Conservation (phyloP, 1,140 invertebrate species). For the Lepidurus arcticus region DNA sequence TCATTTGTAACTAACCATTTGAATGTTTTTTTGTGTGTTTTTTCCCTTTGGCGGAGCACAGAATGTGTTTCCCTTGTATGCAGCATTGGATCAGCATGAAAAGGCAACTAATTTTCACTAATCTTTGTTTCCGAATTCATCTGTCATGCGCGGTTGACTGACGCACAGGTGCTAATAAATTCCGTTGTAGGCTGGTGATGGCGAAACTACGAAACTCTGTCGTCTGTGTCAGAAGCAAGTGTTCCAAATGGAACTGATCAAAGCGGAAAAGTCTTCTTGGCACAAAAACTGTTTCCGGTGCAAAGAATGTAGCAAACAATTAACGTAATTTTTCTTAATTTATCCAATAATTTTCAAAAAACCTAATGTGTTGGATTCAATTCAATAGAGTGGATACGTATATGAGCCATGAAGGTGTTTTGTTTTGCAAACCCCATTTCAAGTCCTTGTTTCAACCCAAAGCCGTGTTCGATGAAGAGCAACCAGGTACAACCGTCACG, state of each 20-base stretch:
- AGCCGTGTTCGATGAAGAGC: slow-evolving; percentile 63
- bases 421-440: slow-evolving; percentile 92
- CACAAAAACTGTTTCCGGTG: slow-evolving; percentile 90
- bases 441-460: slow-evolving; percentile 86
- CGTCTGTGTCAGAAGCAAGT: slow-evolving; percentile 77
- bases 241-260: slow-evolving; percentile 90
- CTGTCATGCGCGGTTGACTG: not conserved
- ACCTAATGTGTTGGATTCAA: slow-evolving; percentile 36
- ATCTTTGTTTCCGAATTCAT: slow-evolving; percentile 13
- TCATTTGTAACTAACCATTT: not conserved
- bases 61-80: slow-evolving; percentile 34
- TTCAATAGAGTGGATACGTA: slow-evolving; percentile 75
- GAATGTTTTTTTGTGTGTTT: slow-evolving; percentile 24
- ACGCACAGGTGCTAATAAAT: not conserved
- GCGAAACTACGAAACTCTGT: slow-evolving; percentile 49
- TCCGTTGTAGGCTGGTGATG: slow-evolving; percentile 36
- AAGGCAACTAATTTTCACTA: slow-evolving; percentile 23
- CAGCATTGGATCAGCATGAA: slow-evolving; percentile 33
- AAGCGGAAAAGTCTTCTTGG: slow-evolving; percentile 76
- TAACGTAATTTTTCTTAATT: slow-evolving; percentile 60
- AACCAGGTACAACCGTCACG: slow-evolving; percentile 44
- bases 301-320: slow-evolving; percentile 76
- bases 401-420: slow-evolving; percentile 74
- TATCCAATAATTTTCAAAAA: not conserved
- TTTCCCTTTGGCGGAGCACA: not conserved